These are phyloP conservation scores for Mastomys coucha DNA, from an alignment of 2,113 vertebrate species.

Conservation along the genomic window DNA sequence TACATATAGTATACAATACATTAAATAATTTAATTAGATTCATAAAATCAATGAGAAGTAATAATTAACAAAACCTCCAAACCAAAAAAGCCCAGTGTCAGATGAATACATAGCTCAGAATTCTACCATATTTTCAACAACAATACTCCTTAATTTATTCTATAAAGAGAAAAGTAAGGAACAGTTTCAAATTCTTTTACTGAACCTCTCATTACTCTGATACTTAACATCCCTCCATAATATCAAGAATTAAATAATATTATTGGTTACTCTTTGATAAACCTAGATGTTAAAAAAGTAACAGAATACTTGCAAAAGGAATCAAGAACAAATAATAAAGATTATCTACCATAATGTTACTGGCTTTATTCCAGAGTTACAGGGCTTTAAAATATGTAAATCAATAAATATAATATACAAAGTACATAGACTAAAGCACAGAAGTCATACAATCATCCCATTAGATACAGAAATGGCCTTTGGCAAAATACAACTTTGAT, in stretches of 20 bases:
- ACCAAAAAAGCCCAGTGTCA: neutral
- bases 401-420: neutral
- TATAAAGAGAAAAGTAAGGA: neutral
- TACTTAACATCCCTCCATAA: neutral
- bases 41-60: neutral
- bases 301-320: neutral
- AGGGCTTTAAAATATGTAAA: neutral
- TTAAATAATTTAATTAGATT: neutral
- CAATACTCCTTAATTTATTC: neutral
- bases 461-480: neutral
- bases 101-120: neutral
- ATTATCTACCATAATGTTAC: neutral
- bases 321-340: neutral
- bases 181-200: neutral
- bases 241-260: neutral
- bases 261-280: neutral
- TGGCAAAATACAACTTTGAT: neutral
- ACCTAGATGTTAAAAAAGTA: neutral
- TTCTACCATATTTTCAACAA: neutral
- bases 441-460: neutral
- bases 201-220: neutral
- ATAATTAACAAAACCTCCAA: neutral
- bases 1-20: neutral
- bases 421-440: neutral
- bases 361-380: neutral